Evolutionary conservation across 1,140 invertebrate genomes (phyloP), one percentile per base, ranked within the genome.

Genomic region (Venustaconcha ellipsiformis): DNA sequence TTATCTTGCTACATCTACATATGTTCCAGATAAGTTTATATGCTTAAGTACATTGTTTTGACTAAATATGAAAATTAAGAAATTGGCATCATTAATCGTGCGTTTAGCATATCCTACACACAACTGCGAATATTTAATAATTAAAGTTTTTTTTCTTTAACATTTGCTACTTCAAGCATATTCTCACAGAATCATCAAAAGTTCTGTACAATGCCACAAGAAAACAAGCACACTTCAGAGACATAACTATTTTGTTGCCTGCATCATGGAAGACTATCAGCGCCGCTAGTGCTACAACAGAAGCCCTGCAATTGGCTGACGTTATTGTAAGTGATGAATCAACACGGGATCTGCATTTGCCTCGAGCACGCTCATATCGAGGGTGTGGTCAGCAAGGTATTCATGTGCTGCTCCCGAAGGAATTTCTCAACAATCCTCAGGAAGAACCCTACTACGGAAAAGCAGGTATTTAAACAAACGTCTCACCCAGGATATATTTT

Each of bases 201-300:
- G 78, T 78, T 56, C 74, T 90, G 5, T 83, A 87, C 79, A 70
- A 62, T 6, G 87, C 88, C 15, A 90, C 88, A 14, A 74, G 80
- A 68, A 72, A 80, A 13, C 68, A 85, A n/a, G 82, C 87, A 6
- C 89, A 83, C 60, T 90, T 90, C 70, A 80, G 84, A 66, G 79
- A 86, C 60, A 83, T 90, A 15, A 89, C 81, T n/a, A 89, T 90
- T n/a, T 76, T 89, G 0, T 76, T 90, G 0, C 89, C 89, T 4
- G 72, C 74, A 8, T 82, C 82, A 2, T 90, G 89, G 89, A 73
- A 78, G 23, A 37, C 55, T 15, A 56, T 72, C n/a, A 60, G 57
- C 14, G 23, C 55, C 48, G 63, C 64, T 60, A 60, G 62, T 5
- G 78, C 81, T 18, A 80, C 74, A 8, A 68, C 78, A 48, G 76